phyloP scores from a whole-genome alignment of 37 sponge, comb jelly and placozoan genomes.

The Amphimedon queenslandica region DNA sequence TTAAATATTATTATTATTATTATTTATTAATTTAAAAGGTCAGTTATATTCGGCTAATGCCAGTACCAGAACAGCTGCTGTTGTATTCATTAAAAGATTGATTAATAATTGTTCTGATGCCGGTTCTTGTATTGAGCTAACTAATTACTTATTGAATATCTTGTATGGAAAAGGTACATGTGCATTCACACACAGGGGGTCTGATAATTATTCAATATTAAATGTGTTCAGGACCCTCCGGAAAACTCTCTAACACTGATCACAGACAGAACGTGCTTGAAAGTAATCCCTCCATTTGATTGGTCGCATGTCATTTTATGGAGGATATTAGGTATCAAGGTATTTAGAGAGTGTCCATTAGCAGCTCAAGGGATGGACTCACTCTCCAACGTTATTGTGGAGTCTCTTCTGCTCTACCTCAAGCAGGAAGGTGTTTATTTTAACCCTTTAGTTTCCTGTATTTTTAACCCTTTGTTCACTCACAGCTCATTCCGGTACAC shows the following conservation, averaged over 20 bases:
- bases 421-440: constrained; percentile 35
- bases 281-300: constrained; percentile 8
- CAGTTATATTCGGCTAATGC: constrained; percentile 34
- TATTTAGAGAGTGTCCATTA: constrained; percentile 32
- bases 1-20: not conserved
- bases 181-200: not conserved
- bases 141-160: constrained; percentile 14
- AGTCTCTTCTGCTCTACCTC: constrained; percentile 18
- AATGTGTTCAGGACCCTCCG: not conserved
- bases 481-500: constrained; percentile 21
- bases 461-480: not conserved
- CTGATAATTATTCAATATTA: no score
- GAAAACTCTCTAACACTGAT: constrained; percentile 40
- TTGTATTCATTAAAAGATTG: constrained; percentile 14
- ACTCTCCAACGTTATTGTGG: constrained; percentile 14
- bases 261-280: constrained; percentile 35
- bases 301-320: not conserved
- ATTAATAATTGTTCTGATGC: constrained; percentile 57
- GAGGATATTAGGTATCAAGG: constrained; percentile 7
- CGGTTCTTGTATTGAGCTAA: not conserved
- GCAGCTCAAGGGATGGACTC: constrained; percentile 19
- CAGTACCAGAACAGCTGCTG: constrained; percentile 17
- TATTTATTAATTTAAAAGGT: constrained; percentile 1
- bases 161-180: constrained; percentile 1
- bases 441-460: not conserved